A percentile compares a stretch with the other conserved stretches of the same genome.
Conservation (phyloP, 2,797 vertebrate species). For the Merluccius polli region DNA sequence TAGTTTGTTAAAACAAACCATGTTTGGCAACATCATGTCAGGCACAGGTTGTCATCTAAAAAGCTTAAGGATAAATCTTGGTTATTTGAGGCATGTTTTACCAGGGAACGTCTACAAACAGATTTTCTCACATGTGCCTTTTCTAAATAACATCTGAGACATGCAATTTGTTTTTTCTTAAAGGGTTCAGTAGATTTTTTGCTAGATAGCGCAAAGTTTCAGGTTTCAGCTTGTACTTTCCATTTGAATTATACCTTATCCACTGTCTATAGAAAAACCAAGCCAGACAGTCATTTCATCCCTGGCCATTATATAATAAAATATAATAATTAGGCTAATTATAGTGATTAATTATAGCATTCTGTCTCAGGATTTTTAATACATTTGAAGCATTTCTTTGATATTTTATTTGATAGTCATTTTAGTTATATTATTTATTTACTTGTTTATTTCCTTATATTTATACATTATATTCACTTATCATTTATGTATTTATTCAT, state of each 20-base stretch:
- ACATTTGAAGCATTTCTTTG: background rate
- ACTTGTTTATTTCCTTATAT: background rate
- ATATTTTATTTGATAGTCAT: background rate
- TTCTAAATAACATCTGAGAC: conserved; percentile 12
- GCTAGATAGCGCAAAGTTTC: background rate
- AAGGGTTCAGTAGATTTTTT: background rate
- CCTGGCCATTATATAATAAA: background rate
- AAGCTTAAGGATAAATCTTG: background rate
- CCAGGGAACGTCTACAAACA: background rate
- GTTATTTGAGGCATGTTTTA: background rate
- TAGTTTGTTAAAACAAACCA: background rate
- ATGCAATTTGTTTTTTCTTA: conserved; percentile 17
- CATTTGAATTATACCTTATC: background rate
- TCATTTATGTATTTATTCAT: background rate
- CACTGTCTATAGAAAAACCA: background rate
- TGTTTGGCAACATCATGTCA: background rate
- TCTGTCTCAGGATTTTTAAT: background rate
- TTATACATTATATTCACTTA: background rate
- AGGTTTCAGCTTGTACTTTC: background rate
- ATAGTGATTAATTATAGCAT: conserved; percentile 3
- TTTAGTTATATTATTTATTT: background rate
- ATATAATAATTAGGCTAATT: conserved; percentile 1
- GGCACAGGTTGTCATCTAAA: background rate
- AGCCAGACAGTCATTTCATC: background rate
- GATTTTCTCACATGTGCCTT: background rate